Evolutionary conservation across 1,140 invertebrate genomes (phyloP).

Genomic region (Hypsibius dujardini): DNA sequence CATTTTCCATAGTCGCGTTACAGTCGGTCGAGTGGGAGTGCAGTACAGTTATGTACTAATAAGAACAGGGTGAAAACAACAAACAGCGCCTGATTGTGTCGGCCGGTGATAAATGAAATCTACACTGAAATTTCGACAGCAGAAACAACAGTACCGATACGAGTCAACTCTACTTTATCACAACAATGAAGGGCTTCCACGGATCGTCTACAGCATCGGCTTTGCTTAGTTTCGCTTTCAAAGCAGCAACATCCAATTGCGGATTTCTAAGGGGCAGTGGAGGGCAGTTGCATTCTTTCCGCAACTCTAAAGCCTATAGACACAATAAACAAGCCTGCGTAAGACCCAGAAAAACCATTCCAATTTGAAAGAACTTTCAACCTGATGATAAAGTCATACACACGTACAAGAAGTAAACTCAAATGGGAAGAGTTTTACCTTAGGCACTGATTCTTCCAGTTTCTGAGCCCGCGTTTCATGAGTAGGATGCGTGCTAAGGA

Average conservation of each 20-base stretch:
- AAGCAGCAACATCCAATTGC: background rate
- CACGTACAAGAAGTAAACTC: constrained; percentile 1
- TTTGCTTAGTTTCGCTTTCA: background rate
- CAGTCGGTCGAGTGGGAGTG: no score
- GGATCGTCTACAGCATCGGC: constrained; percentile 2
- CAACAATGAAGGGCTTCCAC: constrained; percentile 13
- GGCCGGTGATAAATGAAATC: no score
- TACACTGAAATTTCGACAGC: no score
- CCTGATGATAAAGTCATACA: background rate
- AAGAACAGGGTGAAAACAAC: no score
- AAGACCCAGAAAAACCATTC: no score
- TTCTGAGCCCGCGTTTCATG: constrained; percentile 37
- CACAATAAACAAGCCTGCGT: no score
- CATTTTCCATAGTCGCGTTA: no score
- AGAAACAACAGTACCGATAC: no score
- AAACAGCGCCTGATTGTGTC: no score
- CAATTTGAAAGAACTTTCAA: no score
- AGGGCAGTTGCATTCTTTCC: constrained; percentile 27
- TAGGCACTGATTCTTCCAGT: constrained; percentile 35
- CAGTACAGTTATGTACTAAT: no score
- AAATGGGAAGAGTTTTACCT: constrained; percentile 27
- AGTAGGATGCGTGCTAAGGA: constrained; percentile 45
- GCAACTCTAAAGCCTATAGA: constrained; percentile 26
- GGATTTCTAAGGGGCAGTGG: constrained; percentile 27
- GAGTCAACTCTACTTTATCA: constrained; percentile 6